Evolutionary conservation across 2,797 vertebrate species (phyloP).

Genomic region (Hoplostethus atlanticus): DNA sequence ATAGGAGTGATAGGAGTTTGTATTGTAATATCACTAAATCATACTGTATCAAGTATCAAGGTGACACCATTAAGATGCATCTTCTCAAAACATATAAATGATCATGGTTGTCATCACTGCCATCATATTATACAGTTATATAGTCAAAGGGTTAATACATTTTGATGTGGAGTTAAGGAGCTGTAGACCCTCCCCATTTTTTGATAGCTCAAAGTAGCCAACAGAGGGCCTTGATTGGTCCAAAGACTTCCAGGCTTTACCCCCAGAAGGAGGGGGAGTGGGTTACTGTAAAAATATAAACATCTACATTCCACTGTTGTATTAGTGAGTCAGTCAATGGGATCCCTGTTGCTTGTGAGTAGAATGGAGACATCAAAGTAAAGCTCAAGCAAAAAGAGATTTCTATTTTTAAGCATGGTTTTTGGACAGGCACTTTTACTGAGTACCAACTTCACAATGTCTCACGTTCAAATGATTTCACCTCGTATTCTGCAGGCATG

Average conservation of each 20-base stretch:
- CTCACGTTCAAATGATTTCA: neutral
- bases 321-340: conserved; percentile 16
- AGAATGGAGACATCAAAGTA: conserved; percentile 14
- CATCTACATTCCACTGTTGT: conserved; percentile 25
- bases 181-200: conserved; percentile 17
- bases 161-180: conserved; percentile 77
- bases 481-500: neutral
- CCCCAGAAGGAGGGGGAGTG: conserved; percentile 64
- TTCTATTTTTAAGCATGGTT: neutral
- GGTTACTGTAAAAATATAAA: conserved; percentile 17
- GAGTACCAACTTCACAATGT: neutral
- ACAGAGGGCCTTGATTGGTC: conserved; percentile 65
- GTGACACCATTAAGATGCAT: no score
- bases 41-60: no score
- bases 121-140: conserved; percentile 17
- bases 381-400: neutral
- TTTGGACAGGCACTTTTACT: neutral
- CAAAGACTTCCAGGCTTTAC: conserved; percentile 58
- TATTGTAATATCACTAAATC: no score
- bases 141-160: conserved; percentile 75
- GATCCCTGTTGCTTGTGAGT: conserved; percentile 11
- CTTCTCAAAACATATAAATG: no score
- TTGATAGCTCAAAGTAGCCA: conserved; percentile 83
- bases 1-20: no score
- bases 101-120: neutral